These are phyloP conservation scores for Heliconius himera DNA, from an alignment of 1,140 invertebrate species.

Conservation along the genomic window DNA sequence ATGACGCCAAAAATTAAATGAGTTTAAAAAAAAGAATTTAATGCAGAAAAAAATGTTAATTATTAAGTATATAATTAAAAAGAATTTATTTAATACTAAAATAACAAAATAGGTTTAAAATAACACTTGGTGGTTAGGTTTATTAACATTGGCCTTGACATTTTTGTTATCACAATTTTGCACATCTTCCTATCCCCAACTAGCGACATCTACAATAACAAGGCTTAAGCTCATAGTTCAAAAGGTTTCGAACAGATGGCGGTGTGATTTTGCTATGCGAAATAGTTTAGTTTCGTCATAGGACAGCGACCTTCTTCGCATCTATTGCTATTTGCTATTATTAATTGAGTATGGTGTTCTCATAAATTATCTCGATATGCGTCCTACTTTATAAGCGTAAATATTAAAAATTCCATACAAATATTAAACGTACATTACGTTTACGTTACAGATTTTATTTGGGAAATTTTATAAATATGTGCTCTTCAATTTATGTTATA, in stretches of 20 bases:
- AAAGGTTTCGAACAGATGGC: constrained; percentile 49
- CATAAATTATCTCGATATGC: constrained; percentile 4
- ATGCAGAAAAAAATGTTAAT: background rate
- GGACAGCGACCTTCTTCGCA: constrained; percentile 49
- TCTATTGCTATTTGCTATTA: constrained; percentile 20
- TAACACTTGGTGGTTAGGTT: constrained; percentile 32
- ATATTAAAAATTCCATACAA: background rate
- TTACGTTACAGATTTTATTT: background rate
- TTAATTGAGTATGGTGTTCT: constrained; percentile 18
- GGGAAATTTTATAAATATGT: background rate
- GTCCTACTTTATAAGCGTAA: background rate
- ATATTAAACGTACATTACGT: background rate
- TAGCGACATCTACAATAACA: constrained; percentile 61
- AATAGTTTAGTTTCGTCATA: constrained; percentile 51
- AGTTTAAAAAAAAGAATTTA: constrained; percentile 1
- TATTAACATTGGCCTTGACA: constrained; percentile 74
- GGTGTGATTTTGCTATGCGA: constrained; percentile 42
- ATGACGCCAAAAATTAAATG: constrained; percentile 49
- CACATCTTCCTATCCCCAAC: constrained; percentile 50
- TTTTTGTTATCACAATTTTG: constrained; percentile 73
- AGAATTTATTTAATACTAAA: background rate
- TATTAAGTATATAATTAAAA: background rate
- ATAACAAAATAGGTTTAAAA: background rate
- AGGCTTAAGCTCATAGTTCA: constrained; percentile 8
- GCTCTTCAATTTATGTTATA: background rate